Conservation (phyloP, 2,113 vertebrate species). For the Myocastor coypus region DNA sequence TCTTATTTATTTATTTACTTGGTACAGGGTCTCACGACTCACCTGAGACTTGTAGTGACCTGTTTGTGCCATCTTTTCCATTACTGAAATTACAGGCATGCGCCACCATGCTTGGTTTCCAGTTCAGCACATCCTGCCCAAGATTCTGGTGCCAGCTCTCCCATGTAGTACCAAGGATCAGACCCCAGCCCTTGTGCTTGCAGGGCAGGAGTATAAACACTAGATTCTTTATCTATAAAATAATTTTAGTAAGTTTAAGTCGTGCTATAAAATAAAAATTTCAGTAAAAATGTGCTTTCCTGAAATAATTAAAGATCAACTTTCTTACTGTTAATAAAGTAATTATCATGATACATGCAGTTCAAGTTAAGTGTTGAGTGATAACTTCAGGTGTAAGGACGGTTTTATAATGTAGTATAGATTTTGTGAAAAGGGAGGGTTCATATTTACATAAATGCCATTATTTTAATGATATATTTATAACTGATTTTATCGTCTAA, state of each 20-base stretch:
- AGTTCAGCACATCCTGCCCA: too few species aligned
- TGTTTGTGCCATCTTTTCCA: too few species aligned
- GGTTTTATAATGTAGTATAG: neutral
- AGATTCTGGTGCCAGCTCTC: too few species aligned
- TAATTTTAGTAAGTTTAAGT: neutral
- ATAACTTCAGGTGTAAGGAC: neutral
- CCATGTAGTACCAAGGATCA: too few species aligned
- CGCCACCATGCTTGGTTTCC: too few species aligned
- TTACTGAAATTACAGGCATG: too few species aligned
- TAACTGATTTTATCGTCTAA: neutral
- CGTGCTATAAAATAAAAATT: neutral
- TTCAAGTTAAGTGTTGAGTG: neutral
- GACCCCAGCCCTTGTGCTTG: too few species aligned
- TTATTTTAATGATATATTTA: neutral
- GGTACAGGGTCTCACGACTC: too few species aligned
- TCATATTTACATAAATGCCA: neutral
- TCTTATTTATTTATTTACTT: too few species aligned
- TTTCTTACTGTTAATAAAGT: neutral
- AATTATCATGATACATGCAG: neutral
- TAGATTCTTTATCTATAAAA: neutral
- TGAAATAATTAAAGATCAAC: neutral
- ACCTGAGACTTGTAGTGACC: too few species aligned
- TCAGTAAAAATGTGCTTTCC: neutral
- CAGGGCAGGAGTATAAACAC: neutral
- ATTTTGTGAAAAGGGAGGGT: neutral